These are phyloP conservation scores for Vanessa atalanta DNA, from an alignment of 1,140 invertebrate genomes.

Conservation along the genomic window DNA sequence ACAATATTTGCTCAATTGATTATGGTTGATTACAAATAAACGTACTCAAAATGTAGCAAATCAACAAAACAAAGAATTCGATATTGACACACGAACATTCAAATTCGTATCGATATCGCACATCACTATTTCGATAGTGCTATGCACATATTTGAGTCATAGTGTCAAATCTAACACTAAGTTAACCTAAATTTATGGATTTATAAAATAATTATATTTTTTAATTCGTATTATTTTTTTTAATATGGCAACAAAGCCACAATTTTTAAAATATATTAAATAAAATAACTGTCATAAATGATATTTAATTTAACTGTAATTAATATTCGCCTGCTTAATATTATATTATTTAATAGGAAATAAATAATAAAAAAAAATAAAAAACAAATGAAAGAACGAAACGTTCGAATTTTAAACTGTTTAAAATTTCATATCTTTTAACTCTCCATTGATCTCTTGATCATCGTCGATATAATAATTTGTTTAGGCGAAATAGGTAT, in stretches of 20 bases:
- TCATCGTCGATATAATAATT: too few relatives aligned
- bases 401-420: too few relatives aligned
- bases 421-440: background rate
- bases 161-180: too few relatives aligned
- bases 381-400: too few relatives aligned
- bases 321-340: background rate
- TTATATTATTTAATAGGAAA: background rate
- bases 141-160: slow-evolving; percentile 18
- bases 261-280: background rate
- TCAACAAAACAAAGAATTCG: slow-evolving; percentile 66
- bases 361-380: too few relatives aligned
- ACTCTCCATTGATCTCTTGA: too few relatives aligned
- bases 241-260: too few relatives aligned
- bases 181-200: too few relatives aligned
- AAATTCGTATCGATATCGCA: slow-evolving; percentile 57
- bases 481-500: too few relatives aligned
- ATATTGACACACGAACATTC: slow-evolving; percentile 53
- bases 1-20: slow-evolving; percentile 63
- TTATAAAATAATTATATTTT: too few relatives aligned
- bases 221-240: too few relatives aligned
- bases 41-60: slow-evolving; percentile 60
- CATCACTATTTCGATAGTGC: slow-evolving; percentile 17
- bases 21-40: slow-evolving; percentile 56
- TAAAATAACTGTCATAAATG: background rate
- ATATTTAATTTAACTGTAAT: too few relatives aligned